phyloP scores from a whole-genome alignment of 1,140 invertebrate species.

The Druon quercuslanigerum region DNA sequence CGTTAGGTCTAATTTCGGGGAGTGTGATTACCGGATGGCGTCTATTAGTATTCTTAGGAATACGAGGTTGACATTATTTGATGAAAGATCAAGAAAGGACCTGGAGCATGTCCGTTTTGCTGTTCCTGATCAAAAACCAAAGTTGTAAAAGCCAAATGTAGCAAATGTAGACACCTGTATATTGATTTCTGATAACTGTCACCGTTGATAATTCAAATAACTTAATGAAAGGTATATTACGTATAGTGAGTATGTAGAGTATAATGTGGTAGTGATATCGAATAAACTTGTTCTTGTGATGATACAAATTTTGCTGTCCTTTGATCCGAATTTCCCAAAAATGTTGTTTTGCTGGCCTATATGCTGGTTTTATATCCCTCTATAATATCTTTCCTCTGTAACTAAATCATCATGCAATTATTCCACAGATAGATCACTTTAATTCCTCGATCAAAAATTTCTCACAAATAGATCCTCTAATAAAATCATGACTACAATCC shows the following conservation, averaged over 20 bases:
- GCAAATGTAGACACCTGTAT: constrained; percentile 66
- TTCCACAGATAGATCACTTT: too few species aligned
- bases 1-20: constrained; percentile 31
- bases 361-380: too few species aligned
- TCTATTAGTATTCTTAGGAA: constrained; percentile 34
- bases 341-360: too few species aligned
- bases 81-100: neutral
- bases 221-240: constrained; percentile 64
- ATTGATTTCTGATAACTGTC: constrained; percentile 64
- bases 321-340: neutral
- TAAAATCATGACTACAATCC: neutral
- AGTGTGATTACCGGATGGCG: constrained; percentile 29
- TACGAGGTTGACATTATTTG: neutral
- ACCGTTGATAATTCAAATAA: constrained; percentile 63
- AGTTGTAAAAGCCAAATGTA: constrained; percentile 59
- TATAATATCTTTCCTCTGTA: too few species aligned
- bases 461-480: too few species aligned
- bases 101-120: constrained; percentile 48
- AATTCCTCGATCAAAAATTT: too few species aligned
- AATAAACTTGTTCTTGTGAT: constrained; percentile 74
- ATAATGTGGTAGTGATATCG: constrained; percentile 68
- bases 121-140: constrained; percentile 52
- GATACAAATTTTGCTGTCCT: constrained; percentile 51
- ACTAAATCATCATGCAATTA: too few species aligned
- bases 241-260: constrained; percentile 67